Evolutionary conservation across 1,140 invertebrate genomes (phyloP).

Genomic region (Gryllus bimaculatus): DNA sequence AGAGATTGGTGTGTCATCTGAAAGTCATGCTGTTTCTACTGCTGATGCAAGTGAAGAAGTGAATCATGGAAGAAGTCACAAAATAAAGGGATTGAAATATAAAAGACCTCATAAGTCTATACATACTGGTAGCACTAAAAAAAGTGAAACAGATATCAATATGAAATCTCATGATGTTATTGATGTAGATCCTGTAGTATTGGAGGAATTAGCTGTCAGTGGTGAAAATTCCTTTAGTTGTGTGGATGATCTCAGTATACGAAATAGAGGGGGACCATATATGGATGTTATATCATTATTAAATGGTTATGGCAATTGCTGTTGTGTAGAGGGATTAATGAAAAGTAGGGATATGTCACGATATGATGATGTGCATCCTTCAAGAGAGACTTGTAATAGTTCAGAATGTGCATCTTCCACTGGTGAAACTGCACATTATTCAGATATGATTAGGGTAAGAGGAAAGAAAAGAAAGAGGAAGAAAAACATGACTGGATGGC

Average conservation of each 20-base stretch:
- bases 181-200: slow-evolving; percentile 9
- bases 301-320: not conserved
- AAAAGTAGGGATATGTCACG: not conserved
- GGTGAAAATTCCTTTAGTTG: not conserved
- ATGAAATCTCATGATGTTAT: not conserved
- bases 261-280: slow-evolving; percentile 9
- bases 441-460: not conserved
- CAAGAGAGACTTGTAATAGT: slow-evolving; percentile 20
- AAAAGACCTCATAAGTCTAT: not conserved
- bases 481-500: slow-evolving; percentile 21
- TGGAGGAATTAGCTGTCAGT: not conserved
- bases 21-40: not conserved
- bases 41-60: not conserved
- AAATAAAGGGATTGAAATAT: not conserved
- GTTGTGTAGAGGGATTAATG: slow-evolving; percentile 6
- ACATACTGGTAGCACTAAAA: not conserved
- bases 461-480: slow-evolving; percentile 19
- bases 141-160: not conserved
- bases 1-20: not conserved
- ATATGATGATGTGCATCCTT: not conserved
- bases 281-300: slow-evolving; percentile 11
- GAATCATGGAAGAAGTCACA: not conserved
- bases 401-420: slow-evolving; percentile 22
- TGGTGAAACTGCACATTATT: slow-evolving; percentile 14
- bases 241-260: not conserved